Base-by-base conservation (phyloP, 2,797 vertebrate genomes). In the Myotis vivesi region DNA sequence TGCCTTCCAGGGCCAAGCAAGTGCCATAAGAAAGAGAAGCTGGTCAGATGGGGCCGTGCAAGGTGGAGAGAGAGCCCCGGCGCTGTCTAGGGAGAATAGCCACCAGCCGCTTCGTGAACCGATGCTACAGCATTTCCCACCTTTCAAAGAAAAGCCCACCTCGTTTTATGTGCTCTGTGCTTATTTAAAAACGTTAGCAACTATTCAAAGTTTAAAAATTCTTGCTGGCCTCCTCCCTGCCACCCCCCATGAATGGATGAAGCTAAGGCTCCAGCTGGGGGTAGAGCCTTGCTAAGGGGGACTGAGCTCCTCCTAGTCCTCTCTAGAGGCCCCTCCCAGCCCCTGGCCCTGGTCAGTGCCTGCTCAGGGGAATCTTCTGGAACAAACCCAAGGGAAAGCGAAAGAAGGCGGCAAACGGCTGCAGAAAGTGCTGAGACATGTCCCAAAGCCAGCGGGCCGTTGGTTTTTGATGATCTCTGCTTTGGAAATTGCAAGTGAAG, bases 241-340 rank as follows among this genome's bases (percentile, higher is more conserved):
- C 13, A 81, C 5, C 5, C 8, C 6, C 8, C 20, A 5, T 38
- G 62, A 17, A 41, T 41, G 6, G 10, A 7, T 33, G 19, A 84
- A 76, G 57, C 57, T 22, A 46, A 64, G 33, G 6, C 82, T 91
- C 38, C 33, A 11, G 16, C 6, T 46, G 6, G 41, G 19, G 8
- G 33, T 15, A 46, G 41, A 28, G 16, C 8, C n/a, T 44, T 51
- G 22, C 49, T 80, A 9, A 36, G 30, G 1, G 11, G 8, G 6
- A 1, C 16, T 2, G 28, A 66, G n/a, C 0, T 25, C 25, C 22
- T 44, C 49, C 36, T 20, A 1, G 0, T 33, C 69, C 55, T 51
- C 36, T 12, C 12, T 0, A 28, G 3, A 1, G 11, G 5, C 4
- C 19, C 38, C 2, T 25, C 13, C 38, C 3, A 3, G 30, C 3